phyloP scores from a whole-genome alignment of 92 coral and sea anemone species.

The Muricea muricata region DNA sequence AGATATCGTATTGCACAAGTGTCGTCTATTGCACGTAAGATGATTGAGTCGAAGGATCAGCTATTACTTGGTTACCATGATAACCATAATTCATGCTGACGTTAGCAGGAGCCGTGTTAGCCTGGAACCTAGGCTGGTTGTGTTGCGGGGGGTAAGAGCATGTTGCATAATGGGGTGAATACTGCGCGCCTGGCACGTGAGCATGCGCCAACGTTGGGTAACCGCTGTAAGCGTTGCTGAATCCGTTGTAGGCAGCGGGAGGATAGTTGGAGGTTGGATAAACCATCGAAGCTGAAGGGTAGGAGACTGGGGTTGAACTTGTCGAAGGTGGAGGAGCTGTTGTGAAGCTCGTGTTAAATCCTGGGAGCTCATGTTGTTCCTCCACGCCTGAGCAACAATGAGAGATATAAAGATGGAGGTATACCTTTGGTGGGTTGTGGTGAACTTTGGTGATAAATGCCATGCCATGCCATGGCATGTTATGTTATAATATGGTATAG shows the following conservation, averaged over 20 bases:
- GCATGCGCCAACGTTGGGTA: slow-evolving; percentile 36
- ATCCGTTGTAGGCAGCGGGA: slow-evolving; percentile 35
- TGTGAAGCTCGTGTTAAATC: slow-evolving; percentile 38
- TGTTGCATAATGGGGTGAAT: slow-evolving; percentile 38
- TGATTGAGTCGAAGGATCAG: slow-evolving; percentile 30
- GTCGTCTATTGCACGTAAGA: slow-evolving; percentile 33
- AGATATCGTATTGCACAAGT: background rate
- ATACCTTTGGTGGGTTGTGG: too few relatives aligned
- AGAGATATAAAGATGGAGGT: too few relatives aligned
- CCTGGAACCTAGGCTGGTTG: slow-evolving; percentile 45
- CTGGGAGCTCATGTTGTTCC: slow-evolving; percentile 42
- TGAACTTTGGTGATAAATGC: too few relatives aligned
- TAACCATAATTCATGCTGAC: slow-evolving; percentile 37
- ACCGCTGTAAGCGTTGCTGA: slow-evolving; percentile 35
- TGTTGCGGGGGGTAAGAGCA: slow-evolving; percentile 37
- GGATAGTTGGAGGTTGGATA: slow-evolving; percentile 41
- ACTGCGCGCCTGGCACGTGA: slow-evolving; percentile 42
- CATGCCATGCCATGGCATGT: too few relatives aligned
- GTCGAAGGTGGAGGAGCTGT: slow-evolving; percentile 34
- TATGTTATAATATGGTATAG: background rate
- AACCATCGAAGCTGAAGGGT: slow-evolving; percentile 41
- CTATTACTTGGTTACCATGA: slow-evolving; percentile 24
- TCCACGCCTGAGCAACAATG: slow-evolving; percentile 19
- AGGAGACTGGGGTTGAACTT: slow-evolving; percentile 36
- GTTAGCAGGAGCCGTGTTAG: slow-evolving; percentile 36